phyloP scores from a whole-genome alignment of 1,140 invertebrate genomes.

The Octopus bimaculoides region DNA sequence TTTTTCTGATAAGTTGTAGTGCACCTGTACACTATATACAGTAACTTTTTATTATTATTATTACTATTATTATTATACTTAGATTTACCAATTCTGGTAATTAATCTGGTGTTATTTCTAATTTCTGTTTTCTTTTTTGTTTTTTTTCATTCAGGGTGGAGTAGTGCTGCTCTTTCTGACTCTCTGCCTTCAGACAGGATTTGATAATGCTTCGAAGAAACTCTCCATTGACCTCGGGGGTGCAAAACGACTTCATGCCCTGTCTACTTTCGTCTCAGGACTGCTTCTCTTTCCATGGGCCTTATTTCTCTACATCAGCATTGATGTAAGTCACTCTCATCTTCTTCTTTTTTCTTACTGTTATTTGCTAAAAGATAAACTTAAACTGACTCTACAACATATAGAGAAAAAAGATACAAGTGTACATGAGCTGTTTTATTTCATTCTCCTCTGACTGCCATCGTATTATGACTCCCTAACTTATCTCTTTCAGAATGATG shows the following conservation, averaged over 20 bases:
- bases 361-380: too few relatives aligned
- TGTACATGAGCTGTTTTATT: too few relatives aligned
- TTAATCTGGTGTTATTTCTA: too few relatives aligned
- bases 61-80: too few relatives aligned
- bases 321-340: conserved; percentile 37
- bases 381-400: too few relatives aligned
- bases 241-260: conserved; percentile 58
- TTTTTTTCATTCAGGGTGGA: conserved; percentile 53
- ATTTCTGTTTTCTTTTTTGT: not conserved
- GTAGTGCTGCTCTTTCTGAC: conserved; percentile 58
- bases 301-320: conserved; percentile 50
- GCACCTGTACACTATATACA: too few relatives aligned
- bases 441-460: too few relatives aligned
- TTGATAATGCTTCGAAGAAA: conserved; percentile 55
- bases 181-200: conserved; percentile 55
- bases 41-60: too few relatives aligned
- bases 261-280: conserved; percentile 55
- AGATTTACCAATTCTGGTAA: too few relatives aligned
- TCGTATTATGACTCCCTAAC: not conserved
- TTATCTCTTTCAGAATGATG: conserved; percentile 36
- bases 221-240: conserved; percentile 61
- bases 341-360: too few relatives aligned
- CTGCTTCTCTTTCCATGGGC: conserved; percentile 58
- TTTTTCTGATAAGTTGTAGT: too few relatives aligned
- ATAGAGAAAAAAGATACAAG: too few relatives aligned